Evolutionary conservation across 2,113 vertebrate species (phyloP).

Genomic region (Notarius quadriscutis): DNA sequence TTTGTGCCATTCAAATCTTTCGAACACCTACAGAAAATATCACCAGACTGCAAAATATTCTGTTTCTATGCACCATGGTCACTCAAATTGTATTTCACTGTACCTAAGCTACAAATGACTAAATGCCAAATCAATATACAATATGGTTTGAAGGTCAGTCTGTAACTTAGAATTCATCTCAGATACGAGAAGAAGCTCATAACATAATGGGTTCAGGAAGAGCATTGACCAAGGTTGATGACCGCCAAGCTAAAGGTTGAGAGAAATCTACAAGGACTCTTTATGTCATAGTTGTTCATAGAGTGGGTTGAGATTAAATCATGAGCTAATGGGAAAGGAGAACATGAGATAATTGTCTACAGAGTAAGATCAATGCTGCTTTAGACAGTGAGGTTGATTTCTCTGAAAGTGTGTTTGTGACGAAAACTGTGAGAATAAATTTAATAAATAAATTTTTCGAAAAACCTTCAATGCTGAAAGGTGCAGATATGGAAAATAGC

Average conservation of each 20-base stretch:
- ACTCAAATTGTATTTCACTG: background rate
- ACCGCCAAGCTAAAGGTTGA: background rate
- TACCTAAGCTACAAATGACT: constrained; percentile 2
- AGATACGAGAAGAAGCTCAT: background rate
- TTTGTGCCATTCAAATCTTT: background rate
- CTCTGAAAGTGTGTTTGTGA: background rate
- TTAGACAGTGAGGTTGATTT: background rate
- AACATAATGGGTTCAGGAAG: constrained; percentile 16
- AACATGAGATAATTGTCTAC: constrained; percentile 22
- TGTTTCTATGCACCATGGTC: background rate
- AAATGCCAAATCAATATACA: constrained; percentile 34
- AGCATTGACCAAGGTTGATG: constrained; percentile 17
- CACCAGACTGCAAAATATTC: too few species aligned
- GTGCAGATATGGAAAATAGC: background rate
- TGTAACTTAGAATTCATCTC: constrained; percentile 14
- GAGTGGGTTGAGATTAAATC: background rate
- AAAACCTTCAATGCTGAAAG: too few species aligned
- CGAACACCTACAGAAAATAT: background rate
- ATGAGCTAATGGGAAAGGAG: background rate
- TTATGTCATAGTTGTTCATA: background rate
- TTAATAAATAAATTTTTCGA: too few species aligned
- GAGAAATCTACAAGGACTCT: background rate
- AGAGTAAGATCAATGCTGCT: background rate
- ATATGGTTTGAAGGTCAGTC: constrained; percentile 15
- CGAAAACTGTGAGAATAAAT: background rate